Percentiles rank a stretch among this genome's conserved stretches.
Evolutionary conservation across 2,888 invertebrate genomes (phyloP).

Genomic region (Euzetes globulus): DNA sequence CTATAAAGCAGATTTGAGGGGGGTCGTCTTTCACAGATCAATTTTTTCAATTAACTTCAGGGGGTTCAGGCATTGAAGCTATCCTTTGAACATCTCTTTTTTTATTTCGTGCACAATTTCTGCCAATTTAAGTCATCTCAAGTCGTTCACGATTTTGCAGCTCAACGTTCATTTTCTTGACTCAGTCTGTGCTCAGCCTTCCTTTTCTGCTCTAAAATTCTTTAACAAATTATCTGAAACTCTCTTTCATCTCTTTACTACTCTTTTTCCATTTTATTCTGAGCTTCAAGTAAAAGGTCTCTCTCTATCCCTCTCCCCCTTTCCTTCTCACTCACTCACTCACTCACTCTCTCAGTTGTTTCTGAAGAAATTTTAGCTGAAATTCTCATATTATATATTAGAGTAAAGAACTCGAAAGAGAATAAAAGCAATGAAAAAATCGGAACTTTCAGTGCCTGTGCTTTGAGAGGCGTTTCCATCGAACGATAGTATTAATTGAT

Average conservation of each 20-base stretch:
- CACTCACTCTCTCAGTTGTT: neutral
- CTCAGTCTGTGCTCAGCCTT: no score
- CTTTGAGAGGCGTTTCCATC: neutral
- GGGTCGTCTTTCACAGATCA: no score
- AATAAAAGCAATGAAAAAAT: neutral
- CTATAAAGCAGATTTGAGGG: no score
- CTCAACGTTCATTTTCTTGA: no score
- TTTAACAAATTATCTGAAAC: no score
- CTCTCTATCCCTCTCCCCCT: constrained; percentile 18
- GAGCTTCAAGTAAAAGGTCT: neutral
- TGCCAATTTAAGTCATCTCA: no score
- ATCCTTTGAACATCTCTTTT: no score
- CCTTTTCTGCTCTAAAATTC: no score
- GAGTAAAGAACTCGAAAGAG: neutral
- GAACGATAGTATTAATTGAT: neutral
- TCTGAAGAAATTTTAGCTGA: neutral
- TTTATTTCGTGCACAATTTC: no score
- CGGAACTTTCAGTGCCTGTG: neutral
- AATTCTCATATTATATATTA: constrained; percentile 12
- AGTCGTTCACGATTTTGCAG: no score
- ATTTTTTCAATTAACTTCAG: no score
- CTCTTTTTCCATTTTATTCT: neutral
- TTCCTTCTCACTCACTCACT: constrained; percentile 13
- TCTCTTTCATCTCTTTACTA: neutral
- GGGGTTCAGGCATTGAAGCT: no score